Evolutionary conservation across 1,140 invertebrate genomes (phyloP).

Genomic region (Probaryconus sp.): DNA sequence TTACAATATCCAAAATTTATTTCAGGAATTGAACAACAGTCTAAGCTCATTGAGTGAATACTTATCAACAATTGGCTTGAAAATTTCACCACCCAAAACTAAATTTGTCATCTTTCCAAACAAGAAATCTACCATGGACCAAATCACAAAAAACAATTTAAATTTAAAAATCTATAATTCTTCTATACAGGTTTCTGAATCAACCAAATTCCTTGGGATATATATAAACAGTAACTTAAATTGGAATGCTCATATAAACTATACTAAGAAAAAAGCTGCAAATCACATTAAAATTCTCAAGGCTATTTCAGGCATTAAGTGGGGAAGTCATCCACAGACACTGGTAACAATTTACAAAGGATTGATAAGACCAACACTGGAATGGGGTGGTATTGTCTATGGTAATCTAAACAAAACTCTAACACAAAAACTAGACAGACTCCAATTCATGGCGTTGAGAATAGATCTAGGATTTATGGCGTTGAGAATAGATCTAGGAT

Average conservation of each 20-base stretch:
- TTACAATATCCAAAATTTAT: background rate
- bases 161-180: too few species aligned
- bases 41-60: background rate
- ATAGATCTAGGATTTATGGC: background rate
- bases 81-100: too few species aligned
- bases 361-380: background rate
- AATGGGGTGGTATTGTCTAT: background rate
- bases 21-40: background rate
- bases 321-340: background rate
- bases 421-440: background rate
- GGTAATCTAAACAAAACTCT: background rate
- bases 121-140: too few species aligned
- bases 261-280: background rate
- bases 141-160: too few species aligned
- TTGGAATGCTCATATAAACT: background rate
- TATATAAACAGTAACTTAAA: background rate
- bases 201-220: background rate
- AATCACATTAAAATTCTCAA: background rate
- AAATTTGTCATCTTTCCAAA: too few species aligned
- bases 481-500: background rate
- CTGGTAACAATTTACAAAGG: background rate
- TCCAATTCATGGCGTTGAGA: background rate
- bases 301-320: background rate
- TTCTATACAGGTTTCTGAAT: too few species aligned
- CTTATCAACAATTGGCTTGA: too few species aligned